Evolutionary conservation across 2,888 invertebrate genomes (phyloP).

Genomic region (Coleophora flavipennella): DNA sequence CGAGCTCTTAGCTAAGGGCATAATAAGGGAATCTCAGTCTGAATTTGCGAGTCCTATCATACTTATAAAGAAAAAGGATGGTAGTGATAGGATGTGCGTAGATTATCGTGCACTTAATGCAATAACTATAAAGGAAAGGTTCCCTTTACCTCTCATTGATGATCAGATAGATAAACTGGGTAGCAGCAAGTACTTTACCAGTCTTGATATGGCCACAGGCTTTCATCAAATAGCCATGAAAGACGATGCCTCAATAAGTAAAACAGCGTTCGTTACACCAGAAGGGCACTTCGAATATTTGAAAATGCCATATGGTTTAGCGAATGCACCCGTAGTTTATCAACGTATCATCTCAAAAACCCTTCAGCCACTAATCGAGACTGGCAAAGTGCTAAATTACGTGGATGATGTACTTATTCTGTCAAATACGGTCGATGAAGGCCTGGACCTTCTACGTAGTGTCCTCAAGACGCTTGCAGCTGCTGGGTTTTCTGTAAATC

Average conservation of each 20-base stretch:
- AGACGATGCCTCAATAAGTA: constrained; percentile 7
- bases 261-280: constrained; percentile 17
- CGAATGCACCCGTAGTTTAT: constrained; percentile 15
- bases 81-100: constrained; percentile 1
- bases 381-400: constrained; percentile 8
- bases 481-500: not conserved
- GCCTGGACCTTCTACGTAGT: not conserved
- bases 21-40: constrained; percentile 7
- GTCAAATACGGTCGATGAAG: not conserved
- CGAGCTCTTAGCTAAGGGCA: constrained; percentile 1
- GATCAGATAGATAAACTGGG: constrained; percentile 6
- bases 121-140: constrained; percentile 3
- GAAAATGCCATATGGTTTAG: constrained; percentile 16
- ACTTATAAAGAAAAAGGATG: constrained; percentile 4
- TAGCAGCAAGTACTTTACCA: constrained; percentile 12
- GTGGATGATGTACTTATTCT: constrained; percentile 8
- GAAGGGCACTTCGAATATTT: constrained; percentile 14
- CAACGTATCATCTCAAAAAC: constrained; percentile 12
- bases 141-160: constrained; percentile 14
- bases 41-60: constrained; percentile 6
- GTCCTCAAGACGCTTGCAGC: not conserved
- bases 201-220: constrained; percentile 16
- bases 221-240: constrained; percentile 15
- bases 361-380: constrained; percentile 2
- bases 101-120: constrained; percentile 6